These are phyloP conservation scores for Elysia chlorotica DNA, from an alignment of 1,140 invertebrate species.

Conservation along the genomic window DNA sequence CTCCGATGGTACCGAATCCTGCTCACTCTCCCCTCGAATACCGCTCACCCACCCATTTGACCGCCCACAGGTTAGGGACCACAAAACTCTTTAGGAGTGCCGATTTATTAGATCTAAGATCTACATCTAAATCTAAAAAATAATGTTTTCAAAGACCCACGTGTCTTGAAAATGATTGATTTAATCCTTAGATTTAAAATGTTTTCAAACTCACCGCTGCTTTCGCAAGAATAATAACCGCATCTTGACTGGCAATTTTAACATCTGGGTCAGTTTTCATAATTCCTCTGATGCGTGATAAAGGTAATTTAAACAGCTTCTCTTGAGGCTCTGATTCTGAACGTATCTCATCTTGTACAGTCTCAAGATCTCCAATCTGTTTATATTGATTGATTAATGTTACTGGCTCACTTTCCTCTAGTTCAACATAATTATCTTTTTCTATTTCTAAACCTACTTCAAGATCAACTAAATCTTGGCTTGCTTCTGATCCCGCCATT, in stretches of 20 bases:
- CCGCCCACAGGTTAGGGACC: too few species aligned
- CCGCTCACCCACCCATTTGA: too few species aligned
- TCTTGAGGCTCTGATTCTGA: conserved; percentile 8
- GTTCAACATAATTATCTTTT: neutral
- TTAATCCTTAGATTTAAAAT: too few species aligned
- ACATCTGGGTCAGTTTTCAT: conserved; percentile 24
- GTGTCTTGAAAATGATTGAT: too few species aligned
- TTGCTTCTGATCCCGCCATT: conserved; percentile 5
- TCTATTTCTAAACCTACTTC: too few species aligned
- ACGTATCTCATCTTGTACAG: neutral
- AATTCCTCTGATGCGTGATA: conserved; percentile 17
- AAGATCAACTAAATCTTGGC: too few species aligned
- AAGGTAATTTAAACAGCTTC: conserved; percentile 16
- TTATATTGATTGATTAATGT: neutral
- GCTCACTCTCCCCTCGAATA: too few species aligned
- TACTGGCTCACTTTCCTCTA: neutral
- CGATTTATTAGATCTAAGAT: too few species aligned
- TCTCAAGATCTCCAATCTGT: neutral
- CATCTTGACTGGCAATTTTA: conserved; percentile 18
- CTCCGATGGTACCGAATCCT: too few species aligned
- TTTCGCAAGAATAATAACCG: conserved; percentile 18
- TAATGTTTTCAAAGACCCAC: too few species aligned
- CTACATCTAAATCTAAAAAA: too few species aligned
- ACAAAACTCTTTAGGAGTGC: too few species aligned
- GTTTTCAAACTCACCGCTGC: conserved; percentile 18